phyloP scores from a whole-genome alignment of 2,888 invertebrate genomes.

The Synanthedon vespiformis region DNA sequence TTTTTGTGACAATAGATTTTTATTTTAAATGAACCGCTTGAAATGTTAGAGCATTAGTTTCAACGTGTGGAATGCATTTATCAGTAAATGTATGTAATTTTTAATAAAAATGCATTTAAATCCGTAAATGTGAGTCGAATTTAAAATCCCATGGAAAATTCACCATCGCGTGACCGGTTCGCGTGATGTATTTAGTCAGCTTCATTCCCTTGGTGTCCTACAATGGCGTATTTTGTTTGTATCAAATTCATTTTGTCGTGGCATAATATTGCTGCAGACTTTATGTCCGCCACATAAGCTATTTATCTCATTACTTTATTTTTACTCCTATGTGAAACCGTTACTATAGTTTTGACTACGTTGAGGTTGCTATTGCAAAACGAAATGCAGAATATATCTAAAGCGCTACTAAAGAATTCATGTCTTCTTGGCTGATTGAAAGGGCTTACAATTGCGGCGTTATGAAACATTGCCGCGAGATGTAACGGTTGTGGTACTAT shows the following conservation, averaged over 20 bases:
- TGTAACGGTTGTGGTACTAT: constrained; percentile 37
- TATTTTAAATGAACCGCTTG: too few species aligned
- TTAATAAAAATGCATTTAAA: not conserved
- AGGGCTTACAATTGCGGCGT: constrained; percentile 26
- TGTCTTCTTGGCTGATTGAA: constrained; percentile 27
- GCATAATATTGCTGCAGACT: not conserved
- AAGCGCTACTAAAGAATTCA: not conserved
- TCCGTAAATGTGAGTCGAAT: not conserved
- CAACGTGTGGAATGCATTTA: too few species aligned
- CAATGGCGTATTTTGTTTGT: constrained; percentile 32
- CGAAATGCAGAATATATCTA: too few species aligned
- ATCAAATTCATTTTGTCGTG: constrained; percentile 28
- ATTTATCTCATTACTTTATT: too few species aligned
- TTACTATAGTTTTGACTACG: too few species aligned
- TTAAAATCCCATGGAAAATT: constrained; percentile 38
- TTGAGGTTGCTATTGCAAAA: too few species aligned
- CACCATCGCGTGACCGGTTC: constrained; percentile 47
- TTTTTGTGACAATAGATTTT: too few species aligned
- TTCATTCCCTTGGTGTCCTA: constrained; percentile 34
- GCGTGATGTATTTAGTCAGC: constrained; percentile 40
- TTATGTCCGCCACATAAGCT: constrained; percentile 15
- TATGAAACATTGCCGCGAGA: constrained; percentile 49
- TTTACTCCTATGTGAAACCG: too few species aligned
- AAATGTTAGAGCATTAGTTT: too few species aligned
- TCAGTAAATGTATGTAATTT: too few species aligned